Conservation (phyloP, 2,797 vertebrate genomes). For the Cuculus canorus region DNA sequence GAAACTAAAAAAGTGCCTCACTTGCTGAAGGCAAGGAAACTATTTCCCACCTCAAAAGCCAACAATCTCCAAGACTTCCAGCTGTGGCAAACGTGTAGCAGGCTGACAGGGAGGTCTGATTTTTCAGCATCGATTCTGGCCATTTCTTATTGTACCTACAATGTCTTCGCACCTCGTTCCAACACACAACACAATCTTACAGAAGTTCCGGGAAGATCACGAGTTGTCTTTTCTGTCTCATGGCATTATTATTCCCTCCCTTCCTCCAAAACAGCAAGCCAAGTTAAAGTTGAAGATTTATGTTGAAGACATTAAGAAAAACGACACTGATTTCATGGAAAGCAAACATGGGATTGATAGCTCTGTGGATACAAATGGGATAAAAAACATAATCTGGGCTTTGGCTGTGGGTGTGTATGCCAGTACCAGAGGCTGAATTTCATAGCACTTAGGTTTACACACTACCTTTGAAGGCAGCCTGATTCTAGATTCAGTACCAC, state of each 20-base stretch:
- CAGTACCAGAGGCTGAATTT: neutral
- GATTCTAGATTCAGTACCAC: neutral
- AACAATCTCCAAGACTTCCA: neutral
- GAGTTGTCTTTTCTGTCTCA: neutral
- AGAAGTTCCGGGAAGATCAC: neutral
- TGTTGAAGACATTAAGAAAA: neutral
- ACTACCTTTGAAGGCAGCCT: neutral
- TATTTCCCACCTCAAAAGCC: neutral
- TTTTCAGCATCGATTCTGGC: neutral
- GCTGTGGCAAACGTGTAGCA: neutral
- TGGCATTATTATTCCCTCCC: neutral
- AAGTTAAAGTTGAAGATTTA: neutral
- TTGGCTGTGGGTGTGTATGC: neutral
- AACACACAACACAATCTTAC: neutral
- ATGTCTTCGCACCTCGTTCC: neutral
- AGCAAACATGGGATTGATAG: neutral
- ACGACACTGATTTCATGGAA: neutral
- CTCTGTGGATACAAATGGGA: neutral
- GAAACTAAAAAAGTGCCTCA: neutral
- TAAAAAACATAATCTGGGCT: neutral
- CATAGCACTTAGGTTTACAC: neutral
- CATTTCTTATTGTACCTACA: neutral
- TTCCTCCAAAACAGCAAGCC: neutral
- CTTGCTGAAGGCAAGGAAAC: neutral
- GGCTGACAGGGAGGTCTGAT: neutral